Percentiles rank a stretch among this genome's conserved stretches.
These are phyloP conservation scores for Heliconius sara DNA, from an alignment of 2,888 invertebrate species.

Conservation along the genomic window DNA sequence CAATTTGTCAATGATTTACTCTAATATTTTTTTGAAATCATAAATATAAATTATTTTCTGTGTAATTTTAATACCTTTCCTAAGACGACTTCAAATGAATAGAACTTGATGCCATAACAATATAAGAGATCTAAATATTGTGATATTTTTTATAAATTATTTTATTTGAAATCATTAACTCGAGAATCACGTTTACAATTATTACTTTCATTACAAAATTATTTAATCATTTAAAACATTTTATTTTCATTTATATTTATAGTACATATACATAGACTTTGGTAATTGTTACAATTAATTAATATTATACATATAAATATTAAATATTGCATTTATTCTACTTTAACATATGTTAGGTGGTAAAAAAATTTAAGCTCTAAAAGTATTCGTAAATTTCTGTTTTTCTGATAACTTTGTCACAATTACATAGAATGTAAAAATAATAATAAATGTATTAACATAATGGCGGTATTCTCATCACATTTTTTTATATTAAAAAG, in stretches of 20 bases:
- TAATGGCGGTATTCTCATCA: slow-evolving; percentile 18
- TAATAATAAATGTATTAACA: slow-evolving; percentile 5
- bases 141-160: neutral
- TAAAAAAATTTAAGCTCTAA: neutral
- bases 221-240: neutral
- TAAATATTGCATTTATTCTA: slow-evolving; percentile 18
- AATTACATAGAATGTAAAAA: neutral
- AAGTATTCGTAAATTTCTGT: neutral
- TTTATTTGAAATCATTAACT: neutral
- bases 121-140: slow-evolving; percentile 23
- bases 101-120: neutral
- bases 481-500: neutral
- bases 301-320: slow-evolving; percentile 26
- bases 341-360: slow-evolving; percentile 9
- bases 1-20: slow-evolving; percentile 77
- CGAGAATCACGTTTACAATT: neutral
- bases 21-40: neutral
- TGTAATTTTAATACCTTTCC: neutral
- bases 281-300: slow-evolving; percentile 43
- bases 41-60: slow-evolving; percentile 7
- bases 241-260: slow-evolving; percentile 3
- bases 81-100: too few relatives aligned
- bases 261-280: slow-evolving; percentile 39
- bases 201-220: neutral
- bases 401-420: neutral